These are phyloP conservation scores for Actinemys pallida DNA, from an alignment of 2,113 vertebrate genomes.

Conservation along the genomic window DNA sequence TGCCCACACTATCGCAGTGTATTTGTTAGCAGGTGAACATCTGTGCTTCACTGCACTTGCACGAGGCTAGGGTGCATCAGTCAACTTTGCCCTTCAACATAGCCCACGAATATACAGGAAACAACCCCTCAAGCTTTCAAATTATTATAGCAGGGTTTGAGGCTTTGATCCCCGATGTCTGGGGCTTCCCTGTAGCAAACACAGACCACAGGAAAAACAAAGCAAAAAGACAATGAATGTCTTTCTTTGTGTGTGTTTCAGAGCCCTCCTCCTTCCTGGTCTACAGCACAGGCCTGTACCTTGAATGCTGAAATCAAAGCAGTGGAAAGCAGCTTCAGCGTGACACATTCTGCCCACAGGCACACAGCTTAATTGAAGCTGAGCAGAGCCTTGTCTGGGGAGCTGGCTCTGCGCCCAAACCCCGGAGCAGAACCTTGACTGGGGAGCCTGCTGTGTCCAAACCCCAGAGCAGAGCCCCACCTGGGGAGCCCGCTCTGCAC, in stretches of 20 bases:
- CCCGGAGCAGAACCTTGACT: too few species aligned
- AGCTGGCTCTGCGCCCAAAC: background rate
- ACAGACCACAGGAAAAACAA: background rate
- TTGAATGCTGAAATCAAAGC: background rate
- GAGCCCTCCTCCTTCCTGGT: background rate
- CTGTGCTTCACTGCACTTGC: background rate
- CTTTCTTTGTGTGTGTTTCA: background rate
- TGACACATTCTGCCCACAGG: too few species aligned
- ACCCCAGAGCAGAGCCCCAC: too few species aligned
- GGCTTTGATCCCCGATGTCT: background rate
- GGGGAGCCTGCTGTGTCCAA: too few species aligned
- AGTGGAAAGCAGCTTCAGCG: background rate
- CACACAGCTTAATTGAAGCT: background rate
- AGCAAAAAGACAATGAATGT: background rate
- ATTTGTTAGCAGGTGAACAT: background rate
- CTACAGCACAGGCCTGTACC: background rate
- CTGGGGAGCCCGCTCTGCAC: too few species aligned
- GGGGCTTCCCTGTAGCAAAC: background rate
- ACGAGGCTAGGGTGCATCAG: background rate
- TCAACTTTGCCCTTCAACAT: background rate
- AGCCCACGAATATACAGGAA: background rate
- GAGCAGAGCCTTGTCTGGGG: background rate
- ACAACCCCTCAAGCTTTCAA: too few species aligned
- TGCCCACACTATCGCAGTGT: background rate
- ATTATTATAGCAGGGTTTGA: background rate